A percentile compares a stretch with the other conserved stretches of the same genome.
phyloP scores from a whole-genome alignment of 2,888 invertebrate species.

The Cryptophagus acutangulus region DNA sequence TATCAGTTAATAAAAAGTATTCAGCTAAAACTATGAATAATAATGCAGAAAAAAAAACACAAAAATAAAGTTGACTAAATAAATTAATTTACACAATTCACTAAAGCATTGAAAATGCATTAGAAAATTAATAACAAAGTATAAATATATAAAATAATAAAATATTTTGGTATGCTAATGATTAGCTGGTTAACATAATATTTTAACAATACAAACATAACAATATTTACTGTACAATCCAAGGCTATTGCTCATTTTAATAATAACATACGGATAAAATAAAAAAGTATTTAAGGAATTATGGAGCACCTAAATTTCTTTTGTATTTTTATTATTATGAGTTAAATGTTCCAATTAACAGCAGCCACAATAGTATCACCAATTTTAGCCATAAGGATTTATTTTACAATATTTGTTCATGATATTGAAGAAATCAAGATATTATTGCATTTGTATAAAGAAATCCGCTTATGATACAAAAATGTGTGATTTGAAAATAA shows the following conservation, averaged over 20 bases:
- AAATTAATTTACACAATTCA: background rate
- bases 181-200: slow-evolving; percentile 27
- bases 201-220: slow-evolving; percentile 21
- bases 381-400: too few relatives aligned
- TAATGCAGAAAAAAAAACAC: background rate
- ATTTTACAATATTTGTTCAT: too few relatives aligned
- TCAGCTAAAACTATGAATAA: background rate
- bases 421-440: too few relatives aligned
- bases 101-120: background rate
- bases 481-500: too few relatives aligned
- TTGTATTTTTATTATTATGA: background rate
- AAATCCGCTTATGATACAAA: too few relatives aligned
- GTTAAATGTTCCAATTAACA: too few relatives aligned
- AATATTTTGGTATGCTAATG: slow-evolving; percentile 23
- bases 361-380: too few relatives aligned
- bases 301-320: background rate
- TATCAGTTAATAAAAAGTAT: background rate
- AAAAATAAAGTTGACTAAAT: background rate
- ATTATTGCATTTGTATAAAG: too few relatives aligned
- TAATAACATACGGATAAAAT: slow-evolving; percentile 6
- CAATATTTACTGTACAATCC: slow-evolving; percentile 10
- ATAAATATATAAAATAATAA: slow-evolving; percentile 20
- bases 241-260: slow-evolving; percentile 14
- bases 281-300: slow-evolving; percentile 3
- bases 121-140: background rate